Percentiles rank a stretch among this genome's conserved stretches.
These are phyloP conservation scores for Chaetura pelagica DNA, from an alignment of 2,113 vertebrate genomes.

Conservation along the genomic window DNA sequence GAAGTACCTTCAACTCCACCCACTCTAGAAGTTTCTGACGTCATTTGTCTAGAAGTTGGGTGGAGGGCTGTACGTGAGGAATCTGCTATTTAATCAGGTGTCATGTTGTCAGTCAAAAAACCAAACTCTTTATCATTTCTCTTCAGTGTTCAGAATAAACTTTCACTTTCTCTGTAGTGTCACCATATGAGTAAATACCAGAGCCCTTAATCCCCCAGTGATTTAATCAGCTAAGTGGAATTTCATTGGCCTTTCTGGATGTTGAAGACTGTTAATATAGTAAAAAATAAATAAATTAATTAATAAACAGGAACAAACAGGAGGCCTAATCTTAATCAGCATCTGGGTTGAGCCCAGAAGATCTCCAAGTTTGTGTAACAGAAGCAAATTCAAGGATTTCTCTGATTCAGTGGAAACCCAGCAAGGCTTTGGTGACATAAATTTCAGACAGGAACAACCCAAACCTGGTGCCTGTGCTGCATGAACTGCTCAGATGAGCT, in stretches of 20 bases:
- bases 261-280: neutral
- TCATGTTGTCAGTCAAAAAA: neutral
- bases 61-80: neutral
- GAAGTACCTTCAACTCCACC: neutral
- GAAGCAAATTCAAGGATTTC: neutral
- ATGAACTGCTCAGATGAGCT: rapidly evolving
- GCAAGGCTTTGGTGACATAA: rapidly evolving
- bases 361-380: neutral
- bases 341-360: neutral
- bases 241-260: neutral
- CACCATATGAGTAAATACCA: neutral
- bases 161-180: neutral
- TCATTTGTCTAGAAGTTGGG: neutral
- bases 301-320: neutral
- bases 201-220: neutral
- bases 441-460: neutral
- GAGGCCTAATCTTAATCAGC: neutral
- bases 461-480: rapidly evolving
- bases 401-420: neutral
- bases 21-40: neutral
- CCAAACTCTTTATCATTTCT: neutral
- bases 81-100: neutral
- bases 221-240: neutral
- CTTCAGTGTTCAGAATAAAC: neutral
- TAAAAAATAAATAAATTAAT: neutral